Conservation (phyloP, 2,888 invertebrate genomes). For the Bedellia somnulentella region DNA sequence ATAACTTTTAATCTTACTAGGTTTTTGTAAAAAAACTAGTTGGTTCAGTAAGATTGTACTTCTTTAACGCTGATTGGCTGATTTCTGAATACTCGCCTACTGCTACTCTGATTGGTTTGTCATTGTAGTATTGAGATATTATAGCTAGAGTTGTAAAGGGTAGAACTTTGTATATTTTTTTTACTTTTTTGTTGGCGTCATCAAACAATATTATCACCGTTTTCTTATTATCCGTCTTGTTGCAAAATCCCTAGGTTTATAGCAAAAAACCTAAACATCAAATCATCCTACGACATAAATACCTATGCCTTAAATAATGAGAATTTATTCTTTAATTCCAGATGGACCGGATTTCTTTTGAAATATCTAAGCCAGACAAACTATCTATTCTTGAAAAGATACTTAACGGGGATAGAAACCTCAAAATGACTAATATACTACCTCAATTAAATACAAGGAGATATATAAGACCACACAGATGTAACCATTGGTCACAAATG, state of each 20-base stretch:
- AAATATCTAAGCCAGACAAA: constrained; percentile 41
- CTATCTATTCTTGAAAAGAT: constrained; percentile 33
- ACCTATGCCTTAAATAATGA: neutral
- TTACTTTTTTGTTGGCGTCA: neutral
- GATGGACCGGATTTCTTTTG: constrained; percentile 38
- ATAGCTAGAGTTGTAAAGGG: too few species aligned
- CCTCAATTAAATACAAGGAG: constrained; percentile 35
- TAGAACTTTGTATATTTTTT: neutral
- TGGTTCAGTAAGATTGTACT: too few species aligned
- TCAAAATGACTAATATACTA: constrained; percentile 24
- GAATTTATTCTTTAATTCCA: constrained; percentile 16
- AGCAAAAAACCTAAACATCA: too few species aligned
- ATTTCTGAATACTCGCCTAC: too few species aligned
- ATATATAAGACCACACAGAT: constrained; percentile 48
- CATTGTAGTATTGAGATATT: too few species aligned
- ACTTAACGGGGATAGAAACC: constrained; percentile 23
- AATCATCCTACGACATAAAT: too few species aligned
- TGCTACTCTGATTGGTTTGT: too few species aligned
- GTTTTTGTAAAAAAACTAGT: too few species aligned
- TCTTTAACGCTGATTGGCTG: too few species aligned
- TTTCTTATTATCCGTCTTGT: neutral
- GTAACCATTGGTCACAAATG: constrained; percentile 40
- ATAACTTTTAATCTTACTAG: too few species aligned
- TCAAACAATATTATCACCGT: neutral
- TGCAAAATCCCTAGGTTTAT: too few species aligned